Conservation (phyloP, 2,113 vertebrate genomes). For the Pseudorasbora parva region DNA sequence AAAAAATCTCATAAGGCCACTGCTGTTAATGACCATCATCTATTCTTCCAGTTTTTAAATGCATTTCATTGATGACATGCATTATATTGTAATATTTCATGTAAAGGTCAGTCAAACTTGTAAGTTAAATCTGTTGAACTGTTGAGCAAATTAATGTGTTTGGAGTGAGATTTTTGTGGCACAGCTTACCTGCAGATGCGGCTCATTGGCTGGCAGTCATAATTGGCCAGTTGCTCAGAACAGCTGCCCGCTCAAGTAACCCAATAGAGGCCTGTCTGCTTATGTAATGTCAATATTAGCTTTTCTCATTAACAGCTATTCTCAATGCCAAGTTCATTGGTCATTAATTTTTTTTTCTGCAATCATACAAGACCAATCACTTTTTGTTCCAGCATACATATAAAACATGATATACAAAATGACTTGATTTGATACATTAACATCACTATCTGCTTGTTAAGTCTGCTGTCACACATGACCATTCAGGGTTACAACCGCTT, state of each 20-base stretch:
- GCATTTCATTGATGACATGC: neutral
- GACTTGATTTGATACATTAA: neutral
- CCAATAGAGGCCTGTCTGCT: constrained; percentile 26
- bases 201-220: constrained; percentile 22
- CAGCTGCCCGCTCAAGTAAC: constrained; percentile 33
- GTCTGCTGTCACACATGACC: neutral
- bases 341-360: too few species aligned
- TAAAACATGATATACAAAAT: neutral
- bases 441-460: neutral
- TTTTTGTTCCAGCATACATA: neutral
- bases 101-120: neutral
- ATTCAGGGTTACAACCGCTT: too few species aligned
- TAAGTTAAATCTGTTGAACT: neutral
- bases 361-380: neutral
- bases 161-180: constrained; percentile 23
- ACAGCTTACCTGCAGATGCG: constrained; percentile 30
- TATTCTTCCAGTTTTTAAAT: neutral
- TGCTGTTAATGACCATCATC: neutral
- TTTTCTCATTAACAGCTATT: constrained; percentile 31
- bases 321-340: neutral
- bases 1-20: neutral
- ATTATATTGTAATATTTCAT: constrained; percentile 45
- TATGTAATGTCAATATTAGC: constrained; percentile 41
- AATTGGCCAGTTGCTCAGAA: neutral
- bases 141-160: constrained; percentile 10